phyloP scores from a whole-genome alignment of 2,797 vertebrate genomes.

The Liasis olivaceus region DNA sequence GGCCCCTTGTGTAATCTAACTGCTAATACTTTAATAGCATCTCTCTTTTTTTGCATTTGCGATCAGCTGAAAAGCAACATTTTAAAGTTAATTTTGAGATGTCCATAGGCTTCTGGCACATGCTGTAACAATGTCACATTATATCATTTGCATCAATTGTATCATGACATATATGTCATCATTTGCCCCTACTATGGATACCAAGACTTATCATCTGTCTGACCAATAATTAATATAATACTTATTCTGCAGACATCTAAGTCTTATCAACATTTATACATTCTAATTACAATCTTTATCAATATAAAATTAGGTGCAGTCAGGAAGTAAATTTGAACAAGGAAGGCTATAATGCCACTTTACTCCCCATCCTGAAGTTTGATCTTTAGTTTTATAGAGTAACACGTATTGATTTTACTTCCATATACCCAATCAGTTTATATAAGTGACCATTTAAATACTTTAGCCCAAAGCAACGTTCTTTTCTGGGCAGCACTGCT shows the following conservation, averaged over 20 bases:
- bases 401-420: slow-evolving; percentile 6
- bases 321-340: neutral
- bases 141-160: neutral
- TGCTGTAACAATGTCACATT: neutral
- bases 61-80: neutral
- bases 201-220: neutral
- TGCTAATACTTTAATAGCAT: neutral
- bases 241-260: neutral
- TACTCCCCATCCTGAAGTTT: neutral
- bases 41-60: too few species aligned
- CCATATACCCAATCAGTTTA: slow-evolving; percentile 1
- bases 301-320: neutral
- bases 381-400: neutral
- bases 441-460: slow-evolving; percentile 13
- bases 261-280: neutral
- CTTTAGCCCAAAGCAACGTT: slow-evolving; percentile 2
- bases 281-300: neutral
- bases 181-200: neutral
- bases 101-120: neutral
- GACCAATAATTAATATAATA: neutral
- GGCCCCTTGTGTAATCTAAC: neutral
- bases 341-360: neutral
- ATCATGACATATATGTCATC: neutral
- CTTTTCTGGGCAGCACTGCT: slow-evolving; percentile 6
- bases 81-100: neutral